Conservation (phyloP, 2,888 invertebrate species). For the Dasypogon diadema region DNA sequence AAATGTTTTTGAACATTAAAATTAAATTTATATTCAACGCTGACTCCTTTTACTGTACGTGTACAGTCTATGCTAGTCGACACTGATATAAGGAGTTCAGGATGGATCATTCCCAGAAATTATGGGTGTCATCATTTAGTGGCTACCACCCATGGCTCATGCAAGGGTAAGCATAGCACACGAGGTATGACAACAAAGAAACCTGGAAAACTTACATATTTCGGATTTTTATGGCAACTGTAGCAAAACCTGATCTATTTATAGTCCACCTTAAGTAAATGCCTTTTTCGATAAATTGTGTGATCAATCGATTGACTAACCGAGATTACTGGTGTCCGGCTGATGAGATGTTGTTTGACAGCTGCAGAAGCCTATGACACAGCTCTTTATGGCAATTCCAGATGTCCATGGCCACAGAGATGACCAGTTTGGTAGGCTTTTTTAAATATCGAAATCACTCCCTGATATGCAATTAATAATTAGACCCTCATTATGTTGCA, state of each 20-base stretch:
- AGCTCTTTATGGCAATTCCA: conserved; percentile 55
- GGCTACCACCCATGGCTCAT: conserved; percentile 15
- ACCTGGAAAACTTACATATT: background rate
- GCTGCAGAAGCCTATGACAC: conserved; percentile 20
- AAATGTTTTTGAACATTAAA: conserved; percentile 55
- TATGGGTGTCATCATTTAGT: conserved; percentile 7
- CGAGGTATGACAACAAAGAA: background rate
- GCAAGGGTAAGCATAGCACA: background rate
- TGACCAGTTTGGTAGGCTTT: conserved; percentile 42
- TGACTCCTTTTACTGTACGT: conserved; percentile 44
- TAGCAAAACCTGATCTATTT: conserved; percentile 49
- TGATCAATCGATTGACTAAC: conserved; percentile 53
- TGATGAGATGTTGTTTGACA: conserved; percentile 53
- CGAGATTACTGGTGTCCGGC: conserved; percentile 6
- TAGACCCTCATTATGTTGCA: conserved; percentile 56
- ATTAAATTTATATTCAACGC: conserved; percentile 55
- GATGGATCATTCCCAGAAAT: conserved; percentile 3
- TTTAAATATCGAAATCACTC: conserved; percentile 51
- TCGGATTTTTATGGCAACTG: conserved; percentile 21
- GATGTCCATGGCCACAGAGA: conserved; percentile 34
- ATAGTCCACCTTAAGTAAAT: conserved; percentile 21
- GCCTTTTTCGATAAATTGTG: conserved; percentile 47
- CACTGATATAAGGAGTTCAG: conserved; percentile 7
- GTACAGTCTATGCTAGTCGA: conserved; percentile 17
- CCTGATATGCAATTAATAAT: conserved; percentile 56